Conservation (phyloP, 2,888 invertebrate species). For the Caenorhabditis plicata region DNA sequence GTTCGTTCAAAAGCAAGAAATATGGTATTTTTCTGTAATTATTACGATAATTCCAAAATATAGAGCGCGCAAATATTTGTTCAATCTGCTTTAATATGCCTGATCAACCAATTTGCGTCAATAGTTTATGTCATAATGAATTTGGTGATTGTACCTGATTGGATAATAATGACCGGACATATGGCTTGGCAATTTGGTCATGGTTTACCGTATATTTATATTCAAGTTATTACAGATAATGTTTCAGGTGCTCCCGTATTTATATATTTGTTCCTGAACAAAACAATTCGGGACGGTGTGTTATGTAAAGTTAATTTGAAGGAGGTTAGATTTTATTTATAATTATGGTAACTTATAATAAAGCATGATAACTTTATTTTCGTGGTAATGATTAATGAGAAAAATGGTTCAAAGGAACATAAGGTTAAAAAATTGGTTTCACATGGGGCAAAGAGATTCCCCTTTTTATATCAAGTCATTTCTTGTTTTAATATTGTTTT, state of each 20-base stretch:
- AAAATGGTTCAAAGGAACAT: too few species aligned
- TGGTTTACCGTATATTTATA: neutral
- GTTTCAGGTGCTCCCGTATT: constrained; percentile 21
- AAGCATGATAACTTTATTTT: too few species aligned
- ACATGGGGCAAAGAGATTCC: too few species aligned
- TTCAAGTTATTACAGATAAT: too few species aligned
- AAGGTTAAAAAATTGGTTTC: too few species aligned
- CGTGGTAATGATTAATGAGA: too few species aligned
- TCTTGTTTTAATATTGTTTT: too few species aligned
- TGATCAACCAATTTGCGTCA: constrained; percentile 19
- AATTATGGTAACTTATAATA: too few species aligned
- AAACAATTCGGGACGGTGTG: constrained; percentile 18
- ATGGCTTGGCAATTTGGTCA: constrained; percentile 26
- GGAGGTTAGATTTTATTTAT: too few species aligned
- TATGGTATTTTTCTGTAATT: neutral
- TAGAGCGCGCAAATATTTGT: constrained; percentile 27
- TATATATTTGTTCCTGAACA: constrained; percentile 13
- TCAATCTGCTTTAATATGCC: constrained; percentile 28
- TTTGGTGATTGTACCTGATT: constrained; percentile 16
- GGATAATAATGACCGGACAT: constrained; percentile 22
- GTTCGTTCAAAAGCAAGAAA: constrained; percentile 1
- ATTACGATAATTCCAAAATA: neutral
- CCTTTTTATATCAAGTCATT: too few species aligned
- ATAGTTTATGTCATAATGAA: constrained; percentile 33
- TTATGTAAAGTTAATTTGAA: too few species aligned